Evolutionary conservation across 2,113 vertebrate species (phyloP), one percentile per base, ranked within the genome.

Genomic region (Archocentrus centrarchus): DNA sequence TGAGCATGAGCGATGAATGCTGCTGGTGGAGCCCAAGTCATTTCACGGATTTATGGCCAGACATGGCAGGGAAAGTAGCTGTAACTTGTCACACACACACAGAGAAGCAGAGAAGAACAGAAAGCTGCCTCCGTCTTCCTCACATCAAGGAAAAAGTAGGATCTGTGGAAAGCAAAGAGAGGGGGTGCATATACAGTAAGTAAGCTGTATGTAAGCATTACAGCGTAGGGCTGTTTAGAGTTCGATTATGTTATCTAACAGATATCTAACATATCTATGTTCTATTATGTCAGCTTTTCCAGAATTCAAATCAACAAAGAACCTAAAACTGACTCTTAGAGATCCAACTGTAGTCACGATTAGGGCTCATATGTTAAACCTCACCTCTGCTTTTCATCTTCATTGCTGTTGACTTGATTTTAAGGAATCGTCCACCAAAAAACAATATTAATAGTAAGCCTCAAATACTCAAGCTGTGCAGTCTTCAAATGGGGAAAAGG

Each of bases 21-120:
- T 76, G 80, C 27, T 22, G 82, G 22, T 35, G 85, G 68, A 80
- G 75, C 80, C 59, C 79, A 24, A 89, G 83, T 92, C 85, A 89
- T 90, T 92, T 89, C 87, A 92, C 32, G 47, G 87, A 84, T 89
- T 89, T 87, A 57, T 92, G 78, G 78, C 78, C 83, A 89, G 75
- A 77, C 62, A 24, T 13, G n/a, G 59, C 22, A 11, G 35, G 2
- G 66, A 77, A 80, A 86, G 82, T 66, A 24, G 63, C 66, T 63
- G 55, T 59, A 64, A 77, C 77, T 76, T 50, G 70, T 76, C 30
- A 1, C 30, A 1, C 61, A 32, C 64, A 44, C 14, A 37, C 14
- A 20, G 11, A 20, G 22, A 47, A 3, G 58, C 41, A 82, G 81
- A 81, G 55, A 79, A 61, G 20, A 84, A 50, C 5, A 59, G 22